Percentiles rank a stretch among this genome's conserved stretches.
Evolutionary conservation across 2,797 vertebrate genomes (phyloP).

Genomic region (Falco concolor): DNA sequence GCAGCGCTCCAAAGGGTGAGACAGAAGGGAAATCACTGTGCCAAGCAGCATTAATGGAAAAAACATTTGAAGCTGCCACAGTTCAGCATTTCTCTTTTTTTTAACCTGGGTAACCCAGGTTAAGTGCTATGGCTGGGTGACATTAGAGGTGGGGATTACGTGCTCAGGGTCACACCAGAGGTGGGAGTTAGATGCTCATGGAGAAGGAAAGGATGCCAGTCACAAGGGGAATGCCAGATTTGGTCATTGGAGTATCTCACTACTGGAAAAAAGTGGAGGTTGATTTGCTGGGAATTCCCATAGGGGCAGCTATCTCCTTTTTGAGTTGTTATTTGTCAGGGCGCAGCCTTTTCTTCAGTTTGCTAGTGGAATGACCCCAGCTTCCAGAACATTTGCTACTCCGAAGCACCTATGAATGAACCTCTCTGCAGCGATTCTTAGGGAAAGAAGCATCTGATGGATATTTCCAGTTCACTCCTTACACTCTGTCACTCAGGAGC

Average conservation of each 20-base stretch:
- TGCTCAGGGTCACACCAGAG: neutral
- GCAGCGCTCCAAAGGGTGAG: conserved; percentile 14
- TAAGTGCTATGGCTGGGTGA: neutral
- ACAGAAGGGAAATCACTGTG: neutral
- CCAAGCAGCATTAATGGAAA: conserved; percentile 27
- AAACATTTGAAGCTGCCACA: neutral
- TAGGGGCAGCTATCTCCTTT: neutral
- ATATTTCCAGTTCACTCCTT: neutral
- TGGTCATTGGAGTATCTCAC: neutral
- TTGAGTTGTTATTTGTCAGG: neutral
- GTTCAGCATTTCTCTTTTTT: neutral
- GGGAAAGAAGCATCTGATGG: neutral
- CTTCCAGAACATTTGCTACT: neutral
- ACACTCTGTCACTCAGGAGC: neutral
- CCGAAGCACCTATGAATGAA: neutral
- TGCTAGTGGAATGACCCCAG: neutral
- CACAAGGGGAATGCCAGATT: rapidly evolving
- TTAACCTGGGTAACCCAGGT: neutral
- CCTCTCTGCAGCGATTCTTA: neutral
- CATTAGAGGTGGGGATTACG: neutral
- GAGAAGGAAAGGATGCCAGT: neutral
- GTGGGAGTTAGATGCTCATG: neutral
- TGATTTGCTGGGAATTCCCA: neutral
- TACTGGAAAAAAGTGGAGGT: neutral
- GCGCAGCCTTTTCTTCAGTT: neutral